Evolutionary conservation across 1,140 invertebrate genomes (phyloP), one percentile per base, ranked within the genome.

Genomic region (Anthonomus grandis): DNA sequence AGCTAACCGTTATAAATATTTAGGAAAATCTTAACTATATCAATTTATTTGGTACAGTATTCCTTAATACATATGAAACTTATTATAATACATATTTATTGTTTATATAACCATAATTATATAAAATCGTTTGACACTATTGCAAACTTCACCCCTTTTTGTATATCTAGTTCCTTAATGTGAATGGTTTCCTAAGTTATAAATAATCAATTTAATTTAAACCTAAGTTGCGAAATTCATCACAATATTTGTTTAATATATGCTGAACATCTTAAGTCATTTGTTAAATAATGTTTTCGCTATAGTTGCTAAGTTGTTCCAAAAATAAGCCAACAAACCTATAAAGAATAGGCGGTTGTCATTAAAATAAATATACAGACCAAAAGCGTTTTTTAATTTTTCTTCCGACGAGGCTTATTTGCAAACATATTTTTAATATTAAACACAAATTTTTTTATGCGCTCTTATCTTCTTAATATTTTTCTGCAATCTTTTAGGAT

Each of bases 151-250:
- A 54, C 51, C n/a, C 41, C 54, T 31, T 48, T 31, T 21, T 15
- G 38, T 57, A 57, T 45, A 57, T 31, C 61, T 68, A 68, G 65
- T 69, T 66, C 68, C 37, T 58, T 53, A n/a, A n/a, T n/a, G n/a
- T n/a, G n/a, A n/a, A n/a, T n/a, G n/a, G n/a, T n/a, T n/a, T n/a
- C n/a, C n/a, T n/a, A n/a, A n/a, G n/a, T n/a, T n/a, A n/a, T 64
- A 64, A 69, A 62, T 68, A 72, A 66, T 69, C 58, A 70, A 66
- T 56, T 59, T 66, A 64, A 59, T 67, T 39, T 65, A 70, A 61
- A 65, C 65, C 70, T 70, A 70, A 63, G 48, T 67, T 72, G 67
- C 69, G 67, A 71, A 72, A 66, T 66, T 72, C 68, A 71, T 71
- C 70, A 72, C 67, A 70, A 69, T 70, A 69, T n/a, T n/a, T 59